phyloP scores from a whole-genome alignment of 1,140 invertebrate genomes.

The Cyrtorhinus lividipennis region DNA sequence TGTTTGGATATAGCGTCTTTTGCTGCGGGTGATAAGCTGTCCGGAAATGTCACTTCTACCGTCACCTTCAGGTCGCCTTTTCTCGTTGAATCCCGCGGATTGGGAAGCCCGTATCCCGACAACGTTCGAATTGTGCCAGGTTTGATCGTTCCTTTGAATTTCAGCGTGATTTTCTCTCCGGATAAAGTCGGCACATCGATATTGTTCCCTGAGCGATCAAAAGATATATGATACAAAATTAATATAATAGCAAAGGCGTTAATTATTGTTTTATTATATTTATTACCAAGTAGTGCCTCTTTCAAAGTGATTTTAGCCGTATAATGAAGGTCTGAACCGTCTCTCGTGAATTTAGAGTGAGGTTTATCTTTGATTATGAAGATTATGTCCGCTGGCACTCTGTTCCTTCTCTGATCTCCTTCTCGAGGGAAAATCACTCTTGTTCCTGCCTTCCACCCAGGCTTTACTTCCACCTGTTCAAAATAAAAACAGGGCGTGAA shows the following conservation, averaged over 20 bases:
- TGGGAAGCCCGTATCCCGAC: slow-evolving; percentile 82
- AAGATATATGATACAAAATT: neutral
- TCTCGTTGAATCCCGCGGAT: slow-evolving; percentile 78
- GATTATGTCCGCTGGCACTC: slow-evolving; percentile 96
- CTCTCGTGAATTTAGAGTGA: slow-evolving; percentile 83
- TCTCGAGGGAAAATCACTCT: slow-evolving; percentile 98
- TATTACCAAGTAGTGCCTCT: slow-evolving; percentile 37
- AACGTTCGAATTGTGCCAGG: slow-evolving; percentile 80
- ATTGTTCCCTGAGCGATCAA: slow-evolving; percentile 57
- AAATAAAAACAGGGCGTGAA: neutral
- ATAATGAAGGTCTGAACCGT: slow-evolving; percentile 86
- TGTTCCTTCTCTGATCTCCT: slow-evolving; percentile 88
- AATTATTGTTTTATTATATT: slow-evolving; percentile 32
- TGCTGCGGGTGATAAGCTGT: neutral
- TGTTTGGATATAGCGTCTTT: neutral
- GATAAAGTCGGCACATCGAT: slow-evolving; percentile 84
- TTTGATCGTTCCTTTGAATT: slow-evolving; percentile 80
- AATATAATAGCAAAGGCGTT: no score
- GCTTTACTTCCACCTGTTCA: slow-evolving; percentile 51
- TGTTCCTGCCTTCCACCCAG: slow-evolving; percentile 98
- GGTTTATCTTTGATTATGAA: slow-evolving; percentile 98
- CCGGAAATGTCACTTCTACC: neutral
- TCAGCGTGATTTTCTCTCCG: slow-evolving; percentile 68
- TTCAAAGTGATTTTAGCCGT: slow-evolving; percentile 79
- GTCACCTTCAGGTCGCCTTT: slow-evolving; percentile 53